phyloP scores from a whole-genome alignment of 2,797 vertebrate genomes.

The Amphiprion clarkii region DNA sequence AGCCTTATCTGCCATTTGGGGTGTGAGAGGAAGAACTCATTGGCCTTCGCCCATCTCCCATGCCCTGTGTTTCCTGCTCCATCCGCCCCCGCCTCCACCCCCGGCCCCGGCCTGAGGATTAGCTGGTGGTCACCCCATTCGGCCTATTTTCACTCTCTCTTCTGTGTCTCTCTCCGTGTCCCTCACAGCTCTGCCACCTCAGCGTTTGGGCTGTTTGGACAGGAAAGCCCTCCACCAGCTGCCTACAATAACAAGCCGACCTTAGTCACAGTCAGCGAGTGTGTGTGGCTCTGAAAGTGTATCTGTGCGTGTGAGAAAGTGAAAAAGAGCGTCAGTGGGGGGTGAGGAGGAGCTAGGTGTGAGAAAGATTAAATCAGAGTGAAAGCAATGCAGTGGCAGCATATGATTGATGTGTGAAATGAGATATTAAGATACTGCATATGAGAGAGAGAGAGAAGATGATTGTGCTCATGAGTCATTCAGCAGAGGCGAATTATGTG shows the following conservation, averaged over 20 bases:
- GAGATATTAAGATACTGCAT: conserved; percentile 15
- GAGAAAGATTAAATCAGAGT: conserved; percentile 45
- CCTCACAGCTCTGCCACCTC: conserved; percentile 83
- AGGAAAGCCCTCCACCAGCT: conserved; percentile 85
- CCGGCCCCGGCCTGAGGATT: conserved; percentile 57
- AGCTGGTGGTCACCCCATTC: conserved; percentile 71
- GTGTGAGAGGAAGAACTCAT: conserved; percentile 58
- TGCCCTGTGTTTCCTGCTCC: conserved; percentile 68
- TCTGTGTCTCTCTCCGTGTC: conserved; percentile 51
- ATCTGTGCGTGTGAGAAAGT: conserved; percentile 10
- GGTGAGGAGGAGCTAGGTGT: conserved; percentile 15
- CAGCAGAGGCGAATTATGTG: background rate
- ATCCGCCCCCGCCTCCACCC: conserved; percentile 1
- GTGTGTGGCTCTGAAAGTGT: conserved; percentile 40
- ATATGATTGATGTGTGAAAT: conserved; percentile 32
- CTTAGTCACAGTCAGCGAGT: conserved; percentile 67
- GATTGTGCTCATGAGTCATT: background rate
- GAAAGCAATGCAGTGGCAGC: conserved; percentile 35
- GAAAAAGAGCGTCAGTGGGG: conserved; percentile 15
- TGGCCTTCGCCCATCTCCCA: conserved; percentile 62
- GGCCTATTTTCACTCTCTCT: conserved; percentile 52
- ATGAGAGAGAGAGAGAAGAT: conserved; percentile 10
- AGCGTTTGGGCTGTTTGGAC: conserved; percentile 86
- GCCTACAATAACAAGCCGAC: conserved; percentile 80
- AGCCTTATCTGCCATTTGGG: conserved; percentile 16